Evolutionary conservation across 2,888 invertebrate species (phyloP), one percentile per base, ranked within the genome.

Genomic region (Coelinius sp.): DNA sequence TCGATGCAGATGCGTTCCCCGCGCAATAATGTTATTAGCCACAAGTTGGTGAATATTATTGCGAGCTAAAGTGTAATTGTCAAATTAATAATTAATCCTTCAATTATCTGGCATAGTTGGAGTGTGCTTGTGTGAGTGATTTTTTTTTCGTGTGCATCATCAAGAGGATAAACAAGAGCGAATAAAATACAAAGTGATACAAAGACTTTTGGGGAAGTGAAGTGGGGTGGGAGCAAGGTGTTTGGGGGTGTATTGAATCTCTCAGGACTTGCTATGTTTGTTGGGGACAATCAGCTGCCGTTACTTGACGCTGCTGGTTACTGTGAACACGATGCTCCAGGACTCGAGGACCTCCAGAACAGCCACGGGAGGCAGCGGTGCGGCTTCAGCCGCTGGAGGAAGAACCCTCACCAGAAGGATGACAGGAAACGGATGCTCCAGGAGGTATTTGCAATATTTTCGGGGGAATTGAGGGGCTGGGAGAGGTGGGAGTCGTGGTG

Each of bases 371-470:
- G 66, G 71, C 35, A 63, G 70, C 8, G 69, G 68, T 38, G 46
- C 72, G n/a, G 24, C 63, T 41, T n/a, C 41, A 41, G 53, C 68
- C 52, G 59, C 68, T 68, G 73, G 70, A 44, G 70, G 71, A 44
- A 75, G 65, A 65, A 72, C 71, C 35, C 53, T 73, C 38, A 70
- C 74, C 12, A 66, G 74, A 67, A 68, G 74, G 63, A 70, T 74
- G 67, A 71, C 73, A 56, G 73, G 68, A n/a, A 71, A 74, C 74
- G 76, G 76, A 64, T 74, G 67, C 65, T 74, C 76, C 41, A 67
- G 74, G 70, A 74, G 76, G 76, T 75, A 73, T 56, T 25, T n/a
- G 52, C 7, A 35, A 53, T 46, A 1, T 41, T 25, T 53, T n/a
- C 27, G 70, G 71, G 41, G 70, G 56, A 71, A 73, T n/a, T n/a